These are phyloP conservation scores for Ovis canadensis DNA, from an alignment of 2,113 vertebrate species.

Conservation along the genomic window DNA sequence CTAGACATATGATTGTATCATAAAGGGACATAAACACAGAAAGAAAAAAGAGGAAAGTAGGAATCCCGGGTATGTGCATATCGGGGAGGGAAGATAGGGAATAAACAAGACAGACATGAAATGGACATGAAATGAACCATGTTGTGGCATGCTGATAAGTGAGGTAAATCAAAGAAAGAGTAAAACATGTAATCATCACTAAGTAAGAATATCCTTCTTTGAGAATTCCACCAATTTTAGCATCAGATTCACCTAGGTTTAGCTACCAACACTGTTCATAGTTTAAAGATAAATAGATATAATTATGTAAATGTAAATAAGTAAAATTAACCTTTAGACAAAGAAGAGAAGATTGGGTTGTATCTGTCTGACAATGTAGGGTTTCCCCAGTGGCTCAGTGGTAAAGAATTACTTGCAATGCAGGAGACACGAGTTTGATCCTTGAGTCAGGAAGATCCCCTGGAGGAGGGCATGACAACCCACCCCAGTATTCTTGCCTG, in stretches of 20 bases:
- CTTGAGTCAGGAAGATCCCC: background rate
- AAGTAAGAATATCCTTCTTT: background rate
- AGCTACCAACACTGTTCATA: background rate
- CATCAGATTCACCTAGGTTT: background rate
- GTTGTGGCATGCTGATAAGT: background rate
- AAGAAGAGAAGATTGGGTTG: background rate
- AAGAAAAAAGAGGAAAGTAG: background rate
- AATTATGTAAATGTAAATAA: background rate
- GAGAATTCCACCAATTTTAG: background rate
- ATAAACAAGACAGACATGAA: background rate
- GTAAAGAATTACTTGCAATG: background rate
- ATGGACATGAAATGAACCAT: background rate
- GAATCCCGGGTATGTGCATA: fast-evolving
- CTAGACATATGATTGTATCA: no score
- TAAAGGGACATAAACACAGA: background rate
- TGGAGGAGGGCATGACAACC: background rate
- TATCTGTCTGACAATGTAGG: background rate
- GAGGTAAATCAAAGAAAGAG: background rate
- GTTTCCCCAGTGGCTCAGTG: background rate
- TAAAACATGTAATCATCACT: background rate
- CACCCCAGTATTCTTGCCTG: background rate
- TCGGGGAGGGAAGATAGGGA: background rate
- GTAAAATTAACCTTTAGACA: background rate
- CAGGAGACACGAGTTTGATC: background rate
- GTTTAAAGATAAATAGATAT: background rate